Percentiles rank a stretch among this genome's conserved stretches.
Conservation (phyloP, 2,888 invertebrate species). For the Noctua comes region DNA sequence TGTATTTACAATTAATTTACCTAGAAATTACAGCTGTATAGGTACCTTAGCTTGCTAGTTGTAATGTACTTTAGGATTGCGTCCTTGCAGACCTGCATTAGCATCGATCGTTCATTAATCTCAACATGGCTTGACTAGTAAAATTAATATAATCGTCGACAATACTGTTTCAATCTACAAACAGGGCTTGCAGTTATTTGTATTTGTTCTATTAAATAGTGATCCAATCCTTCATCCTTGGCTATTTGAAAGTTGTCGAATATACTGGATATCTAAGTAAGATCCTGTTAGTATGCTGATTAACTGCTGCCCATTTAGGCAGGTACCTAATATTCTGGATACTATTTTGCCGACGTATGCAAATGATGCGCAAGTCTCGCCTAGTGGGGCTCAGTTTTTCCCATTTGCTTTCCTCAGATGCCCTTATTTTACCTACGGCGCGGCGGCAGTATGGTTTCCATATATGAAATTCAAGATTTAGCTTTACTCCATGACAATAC, state of each 20-base stretch:
- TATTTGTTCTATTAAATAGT: conserved; percentile 9
- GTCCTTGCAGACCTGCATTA: conserved; percentile 66
- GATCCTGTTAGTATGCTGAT: not conserved
- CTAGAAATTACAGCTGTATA: conserved; percentile 34
- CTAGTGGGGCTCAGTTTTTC: not conserved
- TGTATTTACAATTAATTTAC: conserved; percentile 32
- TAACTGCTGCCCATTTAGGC: conserved; percentile 8
- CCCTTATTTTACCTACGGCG: not conserved
- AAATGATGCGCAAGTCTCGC: not conserved
- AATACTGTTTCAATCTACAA: conserved; percentile 19
- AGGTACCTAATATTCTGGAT: conserved; percentile 1
- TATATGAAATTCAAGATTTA: not conserved
- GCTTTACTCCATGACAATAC: conserved; percentile 16
- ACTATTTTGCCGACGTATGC: not conserved
- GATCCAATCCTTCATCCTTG: conserved; percentile 12
- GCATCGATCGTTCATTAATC: conserved; percentile 67
- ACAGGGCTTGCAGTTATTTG: not conserved
- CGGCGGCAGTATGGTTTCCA: not conserved
- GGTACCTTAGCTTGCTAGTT: conserved; percentile 35
- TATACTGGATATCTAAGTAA: not conserved
- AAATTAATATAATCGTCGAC: conserved; percentile 48
- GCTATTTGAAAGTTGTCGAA: not conserved
- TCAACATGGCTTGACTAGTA: conserved; percentile 58
- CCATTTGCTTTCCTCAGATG: not conserved
- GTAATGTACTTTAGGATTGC: conserved; percentile 56